phyloP scores from a whole-genome alignment of 1,140 invertebrate genomes.

The Zophobas morio region DNA sequence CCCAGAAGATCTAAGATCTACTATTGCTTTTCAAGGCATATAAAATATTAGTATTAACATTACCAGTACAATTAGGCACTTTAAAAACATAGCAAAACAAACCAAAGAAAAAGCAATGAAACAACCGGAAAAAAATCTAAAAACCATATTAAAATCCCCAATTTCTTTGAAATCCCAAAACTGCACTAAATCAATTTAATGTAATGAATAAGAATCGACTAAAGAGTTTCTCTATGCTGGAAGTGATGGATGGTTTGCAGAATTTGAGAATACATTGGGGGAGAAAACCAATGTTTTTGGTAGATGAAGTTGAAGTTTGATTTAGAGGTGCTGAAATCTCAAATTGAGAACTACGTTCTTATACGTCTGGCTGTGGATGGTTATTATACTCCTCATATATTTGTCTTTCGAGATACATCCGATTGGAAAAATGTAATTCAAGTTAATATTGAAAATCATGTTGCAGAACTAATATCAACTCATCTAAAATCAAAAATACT shows the following conservation, averaged over 20 bases:
- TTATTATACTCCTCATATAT: constrained; percentile 6
- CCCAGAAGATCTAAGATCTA: too few relatives aligned
- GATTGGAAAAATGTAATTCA: constrained; percentile 38
- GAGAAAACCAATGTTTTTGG: not conserved
- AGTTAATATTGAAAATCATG: constrained; percentile 25
- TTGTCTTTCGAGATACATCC: constrained; percentile 29
- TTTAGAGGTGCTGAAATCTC: constrained; percentile 19
- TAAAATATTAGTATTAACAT: too few relatives aligned
- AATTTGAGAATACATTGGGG: constrained; percentile 1
- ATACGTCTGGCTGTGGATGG: constrained; percentile 13
- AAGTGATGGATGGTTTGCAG: not conserved
- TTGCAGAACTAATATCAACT: constrained; percentile 33
- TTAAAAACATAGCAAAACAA: too few relatives aligned
- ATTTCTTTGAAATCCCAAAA: too few relatives aligned
- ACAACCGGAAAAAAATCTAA: too few relatives aligned
- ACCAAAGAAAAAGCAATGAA: too few relatives aligned
- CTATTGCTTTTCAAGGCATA: too few relatives aligned
- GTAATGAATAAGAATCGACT: not conserved
- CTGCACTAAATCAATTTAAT: too few relatives aligned
- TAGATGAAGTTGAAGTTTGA: not conserved
- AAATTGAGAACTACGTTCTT: constrained; percentile 31
- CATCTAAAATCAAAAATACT: not conserved
- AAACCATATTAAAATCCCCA: not conserved
- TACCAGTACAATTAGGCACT: too few relatives aligned
- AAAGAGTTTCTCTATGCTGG: not conserved